phyloP scores from a whole-genome alignment of 2,113 vertebrate genomes.

The Mesocricetus auratus region DNA sequence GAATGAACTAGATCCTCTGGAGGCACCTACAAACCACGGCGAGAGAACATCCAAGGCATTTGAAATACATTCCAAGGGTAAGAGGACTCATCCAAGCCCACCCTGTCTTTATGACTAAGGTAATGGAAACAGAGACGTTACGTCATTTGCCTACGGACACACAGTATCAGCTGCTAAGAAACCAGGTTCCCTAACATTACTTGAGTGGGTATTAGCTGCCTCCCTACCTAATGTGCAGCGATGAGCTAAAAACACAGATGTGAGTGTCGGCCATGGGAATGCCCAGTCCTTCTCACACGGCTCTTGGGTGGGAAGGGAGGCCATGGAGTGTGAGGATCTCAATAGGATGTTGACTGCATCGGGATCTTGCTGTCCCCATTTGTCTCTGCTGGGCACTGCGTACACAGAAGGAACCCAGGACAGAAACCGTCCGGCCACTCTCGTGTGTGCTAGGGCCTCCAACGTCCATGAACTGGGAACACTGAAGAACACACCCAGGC shows the following conservation, averaged over 20 bases:
- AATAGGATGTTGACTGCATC: not conserved
- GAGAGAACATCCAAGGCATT: not conserved
- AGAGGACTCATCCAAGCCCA: not conserved
- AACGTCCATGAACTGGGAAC: not conserved
- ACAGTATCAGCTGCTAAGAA: not conserved
- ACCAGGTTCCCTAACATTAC: not conserved
- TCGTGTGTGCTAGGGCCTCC: not conserved
- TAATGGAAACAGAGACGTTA: constrained; percentile 18
- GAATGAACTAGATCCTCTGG: not conserved
- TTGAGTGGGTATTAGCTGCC: not conserved
- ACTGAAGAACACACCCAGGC: not conserved
- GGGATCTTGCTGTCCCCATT: not conserved
- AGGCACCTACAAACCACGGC: not conserved
- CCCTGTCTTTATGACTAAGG: not conserved
- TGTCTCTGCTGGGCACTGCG: not conserved
- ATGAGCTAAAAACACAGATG: not conserved
- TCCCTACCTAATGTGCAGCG: not conserved
- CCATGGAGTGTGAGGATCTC: not conserved
- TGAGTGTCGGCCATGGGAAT: not conserved
- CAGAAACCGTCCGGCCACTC: not conserved
- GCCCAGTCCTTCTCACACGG: not conserved
- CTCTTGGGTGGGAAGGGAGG: not conserved
- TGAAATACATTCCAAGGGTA: not conserved
- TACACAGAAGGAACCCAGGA: not conserved
- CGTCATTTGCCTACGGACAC: not conserved